Evolutionary conservation across 2,888 invertebrate genomes (phyloP).

Genomic region (Cantharis lateralis): DNA sequence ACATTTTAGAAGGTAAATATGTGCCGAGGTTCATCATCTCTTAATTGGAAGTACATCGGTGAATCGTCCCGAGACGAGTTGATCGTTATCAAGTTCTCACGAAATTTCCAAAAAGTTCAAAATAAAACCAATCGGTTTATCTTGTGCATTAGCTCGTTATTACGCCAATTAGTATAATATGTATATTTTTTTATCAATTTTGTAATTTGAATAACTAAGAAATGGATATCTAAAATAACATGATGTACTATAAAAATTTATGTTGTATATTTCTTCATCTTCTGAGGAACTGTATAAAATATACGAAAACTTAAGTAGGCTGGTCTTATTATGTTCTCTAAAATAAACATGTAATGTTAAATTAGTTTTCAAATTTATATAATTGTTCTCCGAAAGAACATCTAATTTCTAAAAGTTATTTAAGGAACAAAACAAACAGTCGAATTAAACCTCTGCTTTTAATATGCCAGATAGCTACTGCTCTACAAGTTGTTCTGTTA

Average conservation of each 20-base stretch:
- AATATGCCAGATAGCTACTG: neutral
- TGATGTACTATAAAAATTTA: no score
- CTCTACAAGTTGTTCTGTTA: neutral
- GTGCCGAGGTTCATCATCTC: neutral
- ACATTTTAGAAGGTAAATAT: neutral
- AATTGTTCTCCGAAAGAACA: neutral
- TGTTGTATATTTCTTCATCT: neutral
- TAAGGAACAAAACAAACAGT: neutral
- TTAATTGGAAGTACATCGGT: neutral
- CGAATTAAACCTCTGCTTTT: neutral
- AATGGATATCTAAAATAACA: neutral
- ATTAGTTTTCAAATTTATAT: neutral
- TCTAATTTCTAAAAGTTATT: neutral
- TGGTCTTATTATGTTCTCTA: neutral
- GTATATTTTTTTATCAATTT: neutral
- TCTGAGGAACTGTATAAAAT: neutral
- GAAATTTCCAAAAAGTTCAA: neutral
- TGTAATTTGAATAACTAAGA: neutral
- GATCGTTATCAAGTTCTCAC: neutral
- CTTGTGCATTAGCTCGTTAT: neutral
- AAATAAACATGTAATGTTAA: neutral
- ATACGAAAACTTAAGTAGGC: neutral
- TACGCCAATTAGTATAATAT: neutral
- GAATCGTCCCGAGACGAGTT: neutral
- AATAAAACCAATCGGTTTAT: neutral